Base-by-base conservation (phyloP, 92 coral and sea anemone genomes). In the Epizoanthus rinbou region DNA sequence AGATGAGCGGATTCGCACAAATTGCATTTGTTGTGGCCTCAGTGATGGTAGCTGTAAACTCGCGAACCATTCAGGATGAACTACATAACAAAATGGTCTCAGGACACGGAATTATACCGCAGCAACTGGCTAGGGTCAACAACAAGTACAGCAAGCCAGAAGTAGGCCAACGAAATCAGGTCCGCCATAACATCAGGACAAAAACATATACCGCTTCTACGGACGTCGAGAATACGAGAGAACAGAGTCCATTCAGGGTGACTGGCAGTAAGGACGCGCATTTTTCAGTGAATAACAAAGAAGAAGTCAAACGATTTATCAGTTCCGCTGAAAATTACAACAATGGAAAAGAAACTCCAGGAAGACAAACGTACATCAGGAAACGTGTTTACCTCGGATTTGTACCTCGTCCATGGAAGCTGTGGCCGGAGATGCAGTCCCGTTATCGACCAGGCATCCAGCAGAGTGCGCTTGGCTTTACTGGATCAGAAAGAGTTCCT, bases 281-380 rank as follows among this genome's bases (percentile, higher is more conserved):
- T 78, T 57, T 39, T 52, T 60, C 41, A 39, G 57, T 39, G 8
- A 78, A 60, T 41, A 15, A 21, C 54, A 23, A 18, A 11, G 52
- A 33, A 21, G 16, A 19, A 62, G 64, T 6, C 41, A 14, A 21
- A 17, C 66, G 58, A 39, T 14, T 19, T 9, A 60, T 41, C 68
- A 62, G 81, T 3, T 58, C 81, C 19, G 9, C 58, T 54, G 80
- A 33, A 37, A 60, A 57, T 68, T 54, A 5, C 18, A 25, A 76
- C 37, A 22, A 21, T 18, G 64, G 59, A 14, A 62, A 21, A 7
- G 25, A 17, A 35, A 31, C 57, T 21, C 79, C 3, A 16, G 4
- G 35, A 21, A 59, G 60, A 33, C 58, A 78, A 8, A 78, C 82
- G 5, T 78, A 78, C 82, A 15, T n/a, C 2, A 50, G 54, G 58